Conservation (phyloP, 64 coral and sea anemone genomes). For the Anthopleura sola region DNA sequence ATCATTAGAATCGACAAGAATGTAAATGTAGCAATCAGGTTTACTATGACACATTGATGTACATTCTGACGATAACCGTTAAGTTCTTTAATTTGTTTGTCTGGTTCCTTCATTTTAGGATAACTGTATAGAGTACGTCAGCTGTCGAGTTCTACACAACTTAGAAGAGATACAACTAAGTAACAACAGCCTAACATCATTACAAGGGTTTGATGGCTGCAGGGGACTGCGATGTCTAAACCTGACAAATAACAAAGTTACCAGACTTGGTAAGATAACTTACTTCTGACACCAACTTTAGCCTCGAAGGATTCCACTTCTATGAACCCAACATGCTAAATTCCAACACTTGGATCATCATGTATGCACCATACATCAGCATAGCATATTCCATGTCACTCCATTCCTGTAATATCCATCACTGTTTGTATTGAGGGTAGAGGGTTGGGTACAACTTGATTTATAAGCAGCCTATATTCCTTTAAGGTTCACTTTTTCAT, state of each 20-base stretch:
- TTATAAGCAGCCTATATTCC: background rate
- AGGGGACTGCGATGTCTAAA: slow-evolving; percentile 20
- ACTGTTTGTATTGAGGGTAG: too few species aligned
- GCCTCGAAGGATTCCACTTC: too few species aligned
- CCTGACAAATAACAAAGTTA: slow-evolving; percentile 70
- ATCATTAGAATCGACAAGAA: too few species aligned
- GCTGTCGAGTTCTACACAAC: slow-evolving; percentile 40
- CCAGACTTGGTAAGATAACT: slow-evolving; percentile 60
- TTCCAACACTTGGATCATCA: background rate
- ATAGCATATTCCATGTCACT: too few species aligned
- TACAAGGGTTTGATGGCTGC: slow-evolving; percentile 68
- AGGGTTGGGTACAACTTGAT: background rate
- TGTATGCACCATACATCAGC: too few species aligned
- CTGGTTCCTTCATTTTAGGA: slow-evolving; percentile 24
- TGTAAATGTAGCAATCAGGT: too few species aligned
- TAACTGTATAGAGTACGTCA: slow-evolving; percentile 73
- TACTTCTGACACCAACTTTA: background rate
- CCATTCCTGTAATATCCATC: too few species aligned
- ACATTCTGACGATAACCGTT: too few species aligned
- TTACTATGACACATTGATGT: too few species aligned
- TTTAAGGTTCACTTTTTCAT: background rate
- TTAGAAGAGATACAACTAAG: slow-evolving; percentile 40
- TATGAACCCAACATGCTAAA: background rate
- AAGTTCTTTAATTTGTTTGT: too few species aligned
- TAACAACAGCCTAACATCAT: slow-evolving; percentile 67